Evolutionary conservation across 2,797 vertebrate genomes (phyloP), one percentile per base, ranked within the genome.

Genomic region (Cirrhinus mrigala): DNA sequence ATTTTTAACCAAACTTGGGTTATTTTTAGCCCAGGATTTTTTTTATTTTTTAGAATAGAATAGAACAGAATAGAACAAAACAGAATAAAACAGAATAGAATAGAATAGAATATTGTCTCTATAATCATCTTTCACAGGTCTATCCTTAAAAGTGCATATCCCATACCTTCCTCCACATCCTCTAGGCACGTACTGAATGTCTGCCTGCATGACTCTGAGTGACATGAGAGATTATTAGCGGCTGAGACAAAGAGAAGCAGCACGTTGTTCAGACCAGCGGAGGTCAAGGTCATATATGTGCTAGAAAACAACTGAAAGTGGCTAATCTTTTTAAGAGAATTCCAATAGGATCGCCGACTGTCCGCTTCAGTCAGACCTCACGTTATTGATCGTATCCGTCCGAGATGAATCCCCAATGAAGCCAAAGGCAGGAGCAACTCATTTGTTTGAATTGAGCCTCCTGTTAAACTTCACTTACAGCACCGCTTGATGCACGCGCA

Each of bases 391-490:
- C 91, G 15, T 87, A 87, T 92, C 91, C 68, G 85, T 94, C 93
- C 92, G 92, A 91, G 94, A 93, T 94, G 92, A 94, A 95, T 95
- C 92, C 90, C 91, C 92, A 94, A 94, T 94, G 93, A 95, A 93
- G 93, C 90, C 66, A 86, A 58, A 87, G 92, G 91, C 92, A 91
- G 90, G 91, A 93, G 90, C 87, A 88, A 91, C 92, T 92, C 92
- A 93, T 94, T 92, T 87, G 88, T 88, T 89, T 87, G 79, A 81
- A 87, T 75, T 85, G 84, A 85, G 75, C 66, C 84, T 81, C 69
- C 44, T 81, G 44, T 79, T 84, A 80, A 84, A 58, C 74, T 80
- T 29, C n/a, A 8, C 44, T 37, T 64, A 79, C 29, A 33, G 48
- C 16, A 56, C 58, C 27, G 12, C 11, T 20, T 24, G 18, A 69